A percentile compares a stretch with the other conserved stretches of the same genome.
Conservation (phyloP, 2,797 vertebrate genomes). For the Fistularia tabacaria region DNA sequence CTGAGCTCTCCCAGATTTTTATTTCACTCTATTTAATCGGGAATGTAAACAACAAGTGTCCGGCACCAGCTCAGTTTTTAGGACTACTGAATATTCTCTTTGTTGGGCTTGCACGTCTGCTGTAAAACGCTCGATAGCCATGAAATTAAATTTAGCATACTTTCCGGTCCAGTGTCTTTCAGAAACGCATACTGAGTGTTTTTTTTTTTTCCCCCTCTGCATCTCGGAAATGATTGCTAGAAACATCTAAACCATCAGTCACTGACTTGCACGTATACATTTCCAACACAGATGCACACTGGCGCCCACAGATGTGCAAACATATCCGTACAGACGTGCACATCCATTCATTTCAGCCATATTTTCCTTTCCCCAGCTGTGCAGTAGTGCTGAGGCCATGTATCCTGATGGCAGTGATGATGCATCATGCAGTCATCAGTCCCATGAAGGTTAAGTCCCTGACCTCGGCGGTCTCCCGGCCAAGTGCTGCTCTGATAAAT, state of each 20-base stretch:
- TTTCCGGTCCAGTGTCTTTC: no score
- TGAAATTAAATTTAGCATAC: neutral
- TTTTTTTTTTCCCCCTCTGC: conserved; percentile 6
- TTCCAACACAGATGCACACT: conserved; percentile 29
- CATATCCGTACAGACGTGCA: conserved; percentile 18
- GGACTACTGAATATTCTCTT: no score
- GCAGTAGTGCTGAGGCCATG: conserved; percentile 51
- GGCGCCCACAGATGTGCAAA: conserved; percentile 49
- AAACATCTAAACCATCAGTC: conserved; percentile 32
- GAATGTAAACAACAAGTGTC: neutral
- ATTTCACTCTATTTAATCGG: neutral
- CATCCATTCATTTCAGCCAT: conserved; percentile 39
- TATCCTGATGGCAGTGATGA: conserved; percentile 69
- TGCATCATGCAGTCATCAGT: conserved; percentile 60
- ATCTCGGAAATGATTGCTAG: conserved; percentile 13
- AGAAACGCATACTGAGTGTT: no score
- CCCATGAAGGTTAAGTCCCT: conserved; percentile 65
- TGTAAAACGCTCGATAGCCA: neutral
- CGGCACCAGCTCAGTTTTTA: neutral
- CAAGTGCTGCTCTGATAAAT: conserved; percentile 49
- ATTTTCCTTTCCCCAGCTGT: conserved; percentile 46
- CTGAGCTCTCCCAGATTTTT: no score
- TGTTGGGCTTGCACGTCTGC: no score
- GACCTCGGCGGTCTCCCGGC: conserved; percentile 44
- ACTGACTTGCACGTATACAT: conserved; percentile 25